phyloP scores from a whole-genome alignment of 2,113 vertebrate genomes.

The Craseonycteris thonglongyai region DNA sequence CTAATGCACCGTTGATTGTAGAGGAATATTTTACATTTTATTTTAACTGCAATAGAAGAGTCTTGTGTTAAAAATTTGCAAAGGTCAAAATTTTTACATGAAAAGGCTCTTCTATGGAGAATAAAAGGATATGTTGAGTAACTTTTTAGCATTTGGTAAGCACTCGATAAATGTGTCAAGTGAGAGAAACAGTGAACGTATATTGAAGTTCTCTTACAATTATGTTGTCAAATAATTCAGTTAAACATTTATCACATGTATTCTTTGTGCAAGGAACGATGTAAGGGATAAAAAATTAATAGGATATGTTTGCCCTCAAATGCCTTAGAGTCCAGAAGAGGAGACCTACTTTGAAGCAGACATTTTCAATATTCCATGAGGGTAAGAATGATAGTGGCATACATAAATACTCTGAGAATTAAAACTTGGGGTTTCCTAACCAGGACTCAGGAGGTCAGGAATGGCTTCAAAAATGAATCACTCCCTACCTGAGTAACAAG shows the following conservation, averaged over 20 bases:
- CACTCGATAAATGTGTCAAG: neutral
- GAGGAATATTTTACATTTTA: conserved; percentile 67
- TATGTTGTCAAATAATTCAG: neutral
- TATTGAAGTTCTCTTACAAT: neutral
- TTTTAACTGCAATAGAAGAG: conserved; percentile 68
- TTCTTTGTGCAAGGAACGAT: neutral
- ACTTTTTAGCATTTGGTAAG: neutral
- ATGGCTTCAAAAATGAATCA: neutral
- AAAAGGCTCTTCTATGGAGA: conserved; percentile 21
- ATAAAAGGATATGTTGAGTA: neutral
- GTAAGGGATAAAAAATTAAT: neutral
- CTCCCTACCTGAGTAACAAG: neutral
- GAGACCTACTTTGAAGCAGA: neutral
- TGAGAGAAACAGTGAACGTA: neutral
- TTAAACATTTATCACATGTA: neutral
- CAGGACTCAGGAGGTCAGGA: neutral
- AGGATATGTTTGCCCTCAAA: neutral
- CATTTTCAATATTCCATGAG: neutral
- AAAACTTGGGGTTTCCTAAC: neutral
- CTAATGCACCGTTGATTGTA: conserved; percentile 71
- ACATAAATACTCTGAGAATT: neutral
- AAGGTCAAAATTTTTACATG: conserved; percentile 62
- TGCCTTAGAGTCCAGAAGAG: neutral
- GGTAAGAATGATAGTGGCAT: neutral
- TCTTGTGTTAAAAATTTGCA: conserved; percentile 61